A percentile compares a stretch with the other conserved stretches of the same genome.
phyloP scores from a whole-genome alignment of 2,797 vertebrate genomes.

The Hydrolagus colliei region DNA sequence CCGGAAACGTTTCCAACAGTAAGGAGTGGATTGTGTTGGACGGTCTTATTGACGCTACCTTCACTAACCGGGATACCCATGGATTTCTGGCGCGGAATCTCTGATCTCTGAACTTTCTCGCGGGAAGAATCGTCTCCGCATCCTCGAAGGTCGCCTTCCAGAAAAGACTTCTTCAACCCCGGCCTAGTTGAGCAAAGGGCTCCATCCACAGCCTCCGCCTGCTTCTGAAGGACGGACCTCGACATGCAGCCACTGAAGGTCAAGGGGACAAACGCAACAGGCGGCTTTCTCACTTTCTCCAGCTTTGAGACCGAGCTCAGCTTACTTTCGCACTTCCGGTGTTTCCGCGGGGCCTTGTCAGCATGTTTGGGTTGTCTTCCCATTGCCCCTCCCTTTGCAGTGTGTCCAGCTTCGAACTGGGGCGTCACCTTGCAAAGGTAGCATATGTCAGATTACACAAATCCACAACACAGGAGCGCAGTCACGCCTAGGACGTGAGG shows the following conservation, averaged over 20 bases:
- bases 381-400: constrained; percentile 38
- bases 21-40: not conserved
- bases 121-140: not conserved
- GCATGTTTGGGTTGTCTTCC: constrained; percentile 40
- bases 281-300: not conserved
- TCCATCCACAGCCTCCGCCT: not conserved
- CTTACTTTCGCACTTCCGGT: not conserved
- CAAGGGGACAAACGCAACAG: constrained; percentile 43
- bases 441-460: constrained; percentile 19
- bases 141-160: not conserved
- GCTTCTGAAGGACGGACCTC: constrained; percentile 10
- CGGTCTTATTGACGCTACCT: not conserved
- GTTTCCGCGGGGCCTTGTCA: constrained; percentile 38
- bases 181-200: not conserved
- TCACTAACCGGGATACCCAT: not conserved
- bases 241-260: constrained; percentile 46
- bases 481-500: not conserved
- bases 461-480: not conserved
- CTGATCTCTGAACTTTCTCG: not conserved
- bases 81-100: not conserved
- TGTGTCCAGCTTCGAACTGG: constrained; percentile 61
- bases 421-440: constrained; percentile 62
- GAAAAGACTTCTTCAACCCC: not conserved
- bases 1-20: not conserved
- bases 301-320: not conserved